Evolutionary conservation across 2,797 vertebrate genomes (phyloP).

Genomic region (Girardinus metallicus): DNA sequence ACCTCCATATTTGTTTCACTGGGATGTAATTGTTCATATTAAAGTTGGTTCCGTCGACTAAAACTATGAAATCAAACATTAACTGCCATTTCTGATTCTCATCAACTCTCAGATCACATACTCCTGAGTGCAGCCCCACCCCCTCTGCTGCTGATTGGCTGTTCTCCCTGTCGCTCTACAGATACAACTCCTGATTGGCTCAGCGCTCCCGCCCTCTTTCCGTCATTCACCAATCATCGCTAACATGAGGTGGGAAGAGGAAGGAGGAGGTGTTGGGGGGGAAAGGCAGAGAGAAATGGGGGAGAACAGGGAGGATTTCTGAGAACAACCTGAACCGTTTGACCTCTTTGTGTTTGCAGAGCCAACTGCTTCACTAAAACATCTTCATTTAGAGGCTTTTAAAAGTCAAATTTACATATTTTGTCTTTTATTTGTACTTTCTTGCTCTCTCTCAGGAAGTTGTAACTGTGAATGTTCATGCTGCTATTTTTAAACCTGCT

Average conservation of each 20-base stretch:
- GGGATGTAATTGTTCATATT: background rate
- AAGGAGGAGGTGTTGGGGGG: conserved; percentile 32
- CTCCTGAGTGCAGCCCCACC: conserved; percentile 33
- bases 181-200: conserved; percentile 72
- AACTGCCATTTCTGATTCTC: conserved; percentile 56
- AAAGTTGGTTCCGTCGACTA: conserved; percentile 20
- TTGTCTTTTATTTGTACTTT: background rate
- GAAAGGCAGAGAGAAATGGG: conserved; percentile 46
- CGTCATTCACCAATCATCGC: conserved; percentile 62
- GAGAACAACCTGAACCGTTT: conserved; percentile 50
- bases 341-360: conserved; percentile 52
- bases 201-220: background rate
- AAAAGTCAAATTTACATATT: background rate
- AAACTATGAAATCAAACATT: conserved; percentile 16
- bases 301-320: conserved; percentile 41
- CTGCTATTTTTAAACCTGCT: conserved; percentile 42
- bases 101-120: conserved; percentile 78
- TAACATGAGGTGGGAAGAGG: conserved; percentile 47
- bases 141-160: conserved; percentile 49
- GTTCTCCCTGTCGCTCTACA: conserved; percentile 15
- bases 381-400: background rate
- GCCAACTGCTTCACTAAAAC: background rate
- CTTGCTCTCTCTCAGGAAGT: conserved; percentile 13
- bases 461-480: conserved; percentile 25
- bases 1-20: background rate